A percentile compares a stretch with the other conserved stretches of the same genome.
These are phyloP conservation scores for Drosophila heteroneura DNA, from an alignment of 2,888 invertebrate species.

Conservation along the genomic window DNA sequence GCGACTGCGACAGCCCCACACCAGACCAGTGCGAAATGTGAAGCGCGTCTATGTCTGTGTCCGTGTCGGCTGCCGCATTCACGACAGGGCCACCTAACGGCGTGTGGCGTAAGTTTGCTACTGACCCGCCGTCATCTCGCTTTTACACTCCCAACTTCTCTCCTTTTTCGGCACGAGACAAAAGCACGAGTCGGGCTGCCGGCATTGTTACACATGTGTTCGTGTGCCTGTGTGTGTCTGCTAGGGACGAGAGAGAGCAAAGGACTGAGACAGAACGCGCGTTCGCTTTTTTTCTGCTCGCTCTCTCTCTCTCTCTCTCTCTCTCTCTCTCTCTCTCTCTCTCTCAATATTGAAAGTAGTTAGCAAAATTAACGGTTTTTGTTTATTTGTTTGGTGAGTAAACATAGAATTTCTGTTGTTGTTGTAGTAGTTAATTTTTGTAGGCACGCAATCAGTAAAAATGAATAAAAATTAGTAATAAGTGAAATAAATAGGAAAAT, in stretches of 20 bases:
- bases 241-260: constrained; percentile 33
- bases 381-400: constrained; percentile 9
- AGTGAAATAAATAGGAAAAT: not conserved
- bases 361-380: constrained; percentile 30
- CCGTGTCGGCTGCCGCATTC: constrained; percentile 69
- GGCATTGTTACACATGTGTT: constrained; percentile 38
- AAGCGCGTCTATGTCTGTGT: constrained; percentile 59
- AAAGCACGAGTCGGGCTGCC: constrained; percentile 50
- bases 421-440: not conserved
- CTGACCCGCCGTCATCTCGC: constrained; percentile 72
- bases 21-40: constrained; percentile 24
- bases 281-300: constrained; percentile 27
- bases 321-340: not conserved
- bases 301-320: constrained; percentile 14
- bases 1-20: constrained; percentile 50
- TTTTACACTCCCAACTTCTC: constrained; percentile 56
- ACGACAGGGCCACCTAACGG: constrained; percentile 82
- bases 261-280: constrained; percentile 17
- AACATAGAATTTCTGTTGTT: not conserved
- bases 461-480: not conserved
- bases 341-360: constrained; percentile 18
- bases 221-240: constrained; percentile 29
- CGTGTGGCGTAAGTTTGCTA: constrained; percentile 83
- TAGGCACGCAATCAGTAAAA: not conserved
- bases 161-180: constrained; percentile 51